A percentile compares a stretch with the other conserved stretches of the same genome.
These are phyloP conservation scores for Xiphias gladius DNA, from an alignment of 2,113 vertebrate genomes.

Conservation along the genomic window DNA sequence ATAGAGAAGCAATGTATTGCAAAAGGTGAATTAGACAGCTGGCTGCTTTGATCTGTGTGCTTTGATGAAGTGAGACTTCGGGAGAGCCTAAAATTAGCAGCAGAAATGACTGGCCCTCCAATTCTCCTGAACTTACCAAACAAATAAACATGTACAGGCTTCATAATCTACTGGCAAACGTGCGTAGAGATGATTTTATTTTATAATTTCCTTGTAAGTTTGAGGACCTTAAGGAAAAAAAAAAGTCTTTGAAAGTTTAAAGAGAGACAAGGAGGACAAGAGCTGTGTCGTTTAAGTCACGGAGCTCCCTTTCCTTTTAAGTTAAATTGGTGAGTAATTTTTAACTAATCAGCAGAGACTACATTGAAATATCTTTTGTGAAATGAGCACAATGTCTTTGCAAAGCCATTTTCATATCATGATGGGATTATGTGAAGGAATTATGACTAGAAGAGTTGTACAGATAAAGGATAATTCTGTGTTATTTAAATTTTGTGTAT, in stretches of 20 bases:
- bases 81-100: constrained; percentile 31
- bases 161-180: background rate
- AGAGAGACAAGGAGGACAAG: background rate
- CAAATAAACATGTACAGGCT: background rate
- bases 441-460: background rate
- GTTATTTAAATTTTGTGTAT: too few species aligned
- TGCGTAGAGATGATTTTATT: too few species aligned
- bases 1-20: constrained; percentile 15
- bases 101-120: constrained; percentile 22
- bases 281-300: background rate
- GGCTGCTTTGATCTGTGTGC: constrained; percentile 24
- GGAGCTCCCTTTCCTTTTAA: background rate
- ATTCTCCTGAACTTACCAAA: background rate
- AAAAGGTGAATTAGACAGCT: constrained; percentile 51
- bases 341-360: background rate
- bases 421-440: constrained; percentile 19
- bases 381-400: background rate
- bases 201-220: background rate
- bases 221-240: background rate
- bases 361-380: constrained; percentile 8
- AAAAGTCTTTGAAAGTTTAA: background rate
- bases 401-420: constrained; percentile 3
- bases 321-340: background rate
- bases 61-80: constrained; percentile 38
- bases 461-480: background rate